Base-by-base conservation (phyloP, 1,140 invertebrate species). In the Anastatus disparis region DNA sequence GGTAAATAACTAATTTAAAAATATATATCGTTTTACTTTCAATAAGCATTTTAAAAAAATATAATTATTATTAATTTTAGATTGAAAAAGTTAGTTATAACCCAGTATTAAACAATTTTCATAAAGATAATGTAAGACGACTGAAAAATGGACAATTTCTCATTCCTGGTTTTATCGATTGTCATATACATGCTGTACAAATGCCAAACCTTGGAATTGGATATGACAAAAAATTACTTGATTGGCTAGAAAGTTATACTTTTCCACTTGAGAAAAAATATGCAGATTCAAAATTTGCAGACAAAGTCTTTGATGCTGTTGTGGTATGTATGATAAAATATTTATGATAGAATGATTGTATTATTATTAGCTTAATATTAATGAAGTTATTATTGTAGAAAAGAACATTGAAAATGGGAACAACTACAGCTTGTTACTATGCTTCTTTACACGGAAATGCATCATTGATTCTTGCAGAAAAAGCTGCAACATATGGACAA, bases 111-210 rank as follows among this genome's bases (percentile, higher is more conserved):
- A 29, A 58, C 56, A 69, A 64, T 73, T 73, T 81, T 40, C 44
- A 77, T 22, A 78, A 75, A 27, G 75, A 84, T n/a, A 78, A 83
- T 65, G 74, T 82, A 15, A 82, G 72, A 26, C 58, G 75, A 53
- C 74, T 93, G 9, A 82, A 79, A 44, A 59, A 83, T 10, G 84
- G 86, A 61, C 89, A 96, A 84, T 92, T 96, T 80, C 77, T 97
- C 6, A 91, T 95, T 75, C 95, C 95, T 4, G 96, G 96, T 3
- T 91, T 97, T 70, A 88, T 96, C 4, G 96, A 97, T 81, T 92
- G 92, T 13, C 96, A 97, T 76, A 92, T 94, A 50, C 96, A 97
- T 87, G 94, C 94, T 0, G 91, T 94, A 2, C 96, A 97, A 84
- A 92, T 93, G 76, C 92, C 93, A 1, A 96, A 96, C 82, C 83